Evolutionary conservation across 2,113 vertebrate species (phyloP), one percentile per base, ranked within the genome.

Genomic region (Poicephalus gulielmi): DNA sequence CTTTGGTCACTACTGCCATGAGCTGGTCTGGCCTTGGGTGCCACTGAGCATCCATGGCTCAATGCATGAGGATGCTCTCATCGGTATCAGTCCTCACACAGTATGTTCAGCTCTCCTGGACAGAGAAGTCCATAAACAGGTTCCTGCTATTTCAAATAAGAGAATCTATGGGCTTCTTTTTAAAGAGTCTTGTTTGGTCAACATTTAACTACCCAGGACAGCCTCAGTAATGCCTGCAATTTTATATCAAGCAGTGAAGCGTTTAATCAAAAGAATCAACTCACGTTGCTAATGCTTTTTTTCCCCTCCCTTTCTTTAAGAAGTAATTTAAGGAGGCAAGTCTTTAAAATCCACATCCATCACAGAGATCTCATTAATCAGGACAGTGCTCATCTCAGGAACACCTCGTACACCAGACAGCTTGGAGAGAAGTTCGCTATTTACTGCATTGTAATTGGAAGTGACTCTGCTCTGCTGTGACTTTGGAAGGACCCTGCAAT

Each of bases 391-490:
- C 49, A 5, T 75, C 94, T 76, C 83, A 53, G 74, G 88, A 95
- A 92, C 91, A 97, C 87, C 91, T 76, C 75, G 81, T 64, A 17
- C 33, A 88, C 50, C 95, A 88, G 94, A 85, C 89, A 82, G 92
- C 94, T 71, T 13, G 30, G 62, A 83, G 84, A 20, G 6, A 37
- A 88, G 50, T 47, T 60, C 6, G 35, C 41, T 82, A 6, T 94
- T 86, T 75, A 46, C 81, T 91, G 70, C 53, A 92, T 92, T 59
- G 74, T 94, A 96, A 96, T 93, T 31, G 75, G 88, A 95, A 69
- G 74, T 6, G 92, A 92, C 94, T 96, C 88, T 41, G 89, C 60
- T 88, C 79, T 77, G 24, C 92, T 14, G 30, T 91, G 94, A 95
- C 92, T 95, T 88, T 82, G 94, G 91, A 46, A 37, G n/a, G 10